Conservation (phyloP, 2,888 invertebrate genomes). For the Chrysomela aeneicollis region DNA sequence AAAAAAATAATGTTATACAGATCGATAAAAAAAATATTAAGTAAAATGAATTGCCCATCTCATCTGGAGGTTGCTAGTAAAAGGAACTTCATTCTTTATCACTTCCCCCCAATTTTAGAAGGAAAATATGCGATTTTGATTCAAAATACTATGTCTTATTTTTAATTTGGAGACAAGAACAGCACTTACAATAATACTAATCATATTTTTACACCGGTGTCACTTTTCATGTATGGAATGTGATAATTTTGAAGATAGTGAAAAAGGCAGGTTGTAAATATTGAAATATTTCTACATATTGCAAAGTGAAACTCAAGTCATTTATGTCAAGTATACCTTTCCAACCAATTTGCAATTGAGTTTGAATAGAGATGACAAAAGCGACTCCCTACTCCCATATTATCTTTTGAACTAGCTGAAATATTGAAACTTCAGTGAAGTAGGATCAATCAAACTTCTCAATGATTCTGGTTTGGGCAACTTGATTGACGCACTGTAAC, state of each 20-base stretch:
- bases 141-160: not conserved
- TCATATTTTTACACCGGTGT: conserved; percentile 1
- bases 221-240: not conserved
- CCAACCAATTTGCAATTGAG: not conserved
- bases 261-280: too few relatives aligned
- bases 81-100: conserved; percentile 11
- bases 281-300: too few relatives aligned
- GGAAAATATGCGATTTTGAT: not conserved
- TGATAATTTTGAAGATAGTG: not conserved
- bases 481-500: conserved; percentile 26
- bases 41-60: conserved; percentile 29
- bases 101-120: conserved; percentile 1
- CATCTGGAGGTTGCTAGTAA: conserved; percentile 11
- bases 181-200: too few relatives aligned
- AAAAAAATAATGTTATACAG: conserved; percentile 49
- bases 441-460: not conserved
- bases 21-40: conserved; percentile 45
- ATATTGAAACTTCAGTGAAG: not conserved
- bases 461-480: not conserved
- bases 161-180: not conserved
- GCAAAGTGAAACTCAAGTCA: not conserved
- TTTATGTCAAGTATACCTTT: not conserved
- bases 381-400: not conserved
- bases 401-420: not conserved
- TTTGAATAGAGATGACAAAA: not conserved